A percentile compares a stretch with the other conserved stretches of the same genome.
phyloP scores from a whole-genome alignment of 1,140 invertebrate species.

The Oppia nitens region DNA sequence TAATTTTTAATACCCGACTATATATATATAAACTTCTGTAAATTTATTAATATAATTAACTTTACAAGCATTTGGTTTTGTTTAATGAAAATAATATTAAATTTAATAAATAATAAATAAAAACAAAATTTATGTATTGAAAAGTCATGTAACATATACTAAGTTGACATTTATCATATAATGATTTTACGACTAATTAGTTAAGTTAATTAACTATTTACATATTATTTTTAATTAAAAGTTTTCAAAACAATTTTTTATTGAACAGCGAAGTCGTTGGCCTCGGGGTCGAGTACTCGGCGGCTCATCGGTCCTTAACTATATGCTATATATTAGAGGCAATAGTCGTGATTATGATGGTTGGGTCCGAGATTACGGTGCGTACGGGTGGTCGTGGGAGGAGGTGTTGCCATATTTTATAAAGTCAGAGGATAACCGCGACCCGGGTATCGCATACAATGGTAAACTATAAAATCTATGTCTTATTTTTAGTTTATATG shows the following conservation, averaged over 20 bases:
- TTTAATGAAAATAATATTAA: too few species aligned
- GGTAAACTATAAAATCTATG: too few species aligned
- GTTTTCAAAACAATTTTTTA: background rate
- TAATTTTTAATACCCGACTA: too few species aligned
- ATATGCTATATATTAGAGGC: conserved; percentile 86
- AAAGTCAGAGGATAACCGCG: conserved; percentile 53
- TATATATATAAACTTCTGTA: too few species aligned
- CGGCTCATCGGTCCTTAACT: conserved; percentile 84
- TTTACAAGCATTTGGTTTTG: too few species aligned
- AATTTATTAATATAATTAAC: too few species aligned
- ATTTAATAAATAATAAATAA: too few species aligned
- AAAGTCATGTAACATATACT: too few species aligned
- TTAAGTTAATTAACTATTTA: background rate
- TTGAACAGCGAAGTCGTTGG: conserved; percentile 31
- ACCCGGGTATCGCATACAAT: conserved; percentile 10
- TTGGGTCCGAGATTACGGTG: conserved; percentile 65
- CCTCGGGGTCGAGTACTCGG: conserved; percentile 30
- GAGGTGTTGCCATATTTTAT: conserved; percentile 50
- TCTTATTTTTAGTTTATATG: too few species aligned
- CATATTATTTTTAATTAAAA: background rate
- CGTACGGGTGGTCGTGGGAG: conserved; percentile 72
- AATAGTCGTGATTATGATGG: conserved; percentile 79
- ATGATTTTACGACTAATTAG: background rate
- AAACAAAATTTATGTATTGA: too few species aligned
- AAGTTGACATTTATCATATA: background rate